Evolutionary conservation across 1,140 invertebrate genomes (phyloP).

Genomic region (Diuraphis noxia): DNA sequence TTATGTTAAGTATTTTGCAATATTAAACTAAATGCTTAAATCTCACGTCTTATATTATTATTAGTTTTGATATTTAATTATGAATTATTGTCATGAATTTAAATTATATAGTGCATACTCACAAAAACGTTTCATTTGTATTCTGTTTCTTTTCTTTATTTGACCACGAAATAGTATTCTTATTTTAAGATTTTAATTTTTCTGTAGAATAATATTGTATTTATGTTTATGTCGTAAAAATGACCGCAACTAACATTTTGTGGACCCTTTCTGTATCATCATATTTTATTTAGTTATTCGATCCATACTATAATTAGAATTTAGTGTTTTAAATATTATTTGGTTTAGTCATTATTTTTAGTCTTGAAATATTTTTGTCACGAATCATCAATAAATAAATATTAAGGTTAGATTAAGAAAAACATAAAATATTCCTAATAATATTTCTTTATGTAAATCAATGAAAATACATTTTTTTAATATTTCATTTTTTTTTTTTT

Average conservation of each 20-base stretch:
- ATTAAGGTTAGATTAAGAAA: too few species aligned
- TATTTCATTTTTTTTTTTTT: not conserved
- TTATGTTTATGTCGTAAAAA: not conserved
- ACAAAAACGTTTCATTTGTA: not conserved
- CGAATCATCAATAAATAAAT: not conserved
- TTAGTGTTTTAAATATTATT: constrained; percentile 6
- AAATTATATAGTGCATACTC: not conserved
- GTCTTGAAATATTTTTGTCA: not conserved
- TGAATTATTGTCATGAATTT: constrained; percentile 7
- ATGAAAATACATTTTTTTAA: not conserved
- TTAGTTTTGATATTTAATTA: not conserved
- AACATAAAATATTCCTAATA: not conserved
- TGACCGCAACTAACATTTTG: not conserved
- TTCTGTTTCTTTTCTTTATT: not conserved
- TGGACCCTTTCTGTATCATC: not conserved
- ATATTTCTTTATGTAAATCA: not conserved
- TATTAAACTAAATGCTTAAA: not conserved
- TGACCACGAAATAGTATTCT: not conserved
- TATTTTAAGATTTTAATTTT: not conserved
- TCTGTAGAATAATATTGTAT: not conserved
- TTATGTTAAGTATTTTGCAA: constrained; percentile 18
- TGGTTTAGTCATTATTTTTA: not conserved
- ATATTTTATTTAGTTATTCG: not conserved
- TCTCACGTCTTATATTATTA: not conserved
- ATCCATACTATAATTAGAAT: not conserved